Evolutionary conservation across 2,797 vertebrate genomes (phyloP), one percentile per base, ranked within the genome.

Genomic region (Enteromius unitaeniatus): DNA sequence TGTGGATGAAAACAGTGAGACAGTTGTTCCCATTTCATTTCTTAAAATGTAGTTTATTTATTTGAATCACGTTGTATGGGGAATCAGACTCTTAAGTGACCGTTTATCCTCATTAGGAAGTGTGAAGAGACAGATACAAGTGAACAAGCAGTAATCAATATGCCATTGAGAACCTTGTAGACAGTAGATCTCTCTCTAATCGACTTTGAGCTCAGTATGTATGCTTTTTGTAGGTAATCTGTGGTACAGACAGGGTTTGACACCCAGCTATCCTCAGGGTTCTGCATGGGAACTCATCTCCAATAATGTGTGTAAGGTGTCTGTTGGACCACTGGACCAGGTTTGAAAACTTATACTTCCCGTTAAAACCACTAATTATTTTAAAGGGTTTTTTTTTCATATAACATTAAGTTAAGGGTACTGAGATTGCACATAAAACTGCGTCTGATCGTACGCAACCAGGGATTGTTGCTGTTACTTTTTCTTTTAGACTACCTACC

Each of bases 261-360:
- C 96, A 0, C 97, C 98, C 84, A 97, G 97, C 93, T 99, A 99
- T 90, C 98, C 98, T 1, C 98, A 99, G 87, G 98, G 98, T 53
- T 96, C 96, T 0, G 88, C 93, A 53, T 99, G 98, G 98, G 97
- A 98, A 69, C 97, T 97, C 0, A 96, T 98, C 88, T 99, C 97
- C 42, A 97, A 95, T 87, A 99, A 99, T 0, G 96, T 97, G 90
- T 95, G 95, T 53, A 97, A 94, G 76, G 97, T 99, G 60, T 97
- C 98, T 1, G 92, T 97, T 34, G 98, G 98, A 6, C 97, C 98
- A 0, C 91, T 98, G 90, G 98, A 99, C 93, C 98, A 99, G 97
- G 98, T 97, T 78, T 77, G 88, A 85, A 45, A 82, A 3, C 14
- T 49, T 62, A 60, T 34, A 47, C 40, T 34, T 6, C 1, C 10